Evolutionary conservation across 2,113 vertebrate species (phyloP), one percentile per base, ranked within the genome.

Genomic region (Microcebus murinus): DNA sequence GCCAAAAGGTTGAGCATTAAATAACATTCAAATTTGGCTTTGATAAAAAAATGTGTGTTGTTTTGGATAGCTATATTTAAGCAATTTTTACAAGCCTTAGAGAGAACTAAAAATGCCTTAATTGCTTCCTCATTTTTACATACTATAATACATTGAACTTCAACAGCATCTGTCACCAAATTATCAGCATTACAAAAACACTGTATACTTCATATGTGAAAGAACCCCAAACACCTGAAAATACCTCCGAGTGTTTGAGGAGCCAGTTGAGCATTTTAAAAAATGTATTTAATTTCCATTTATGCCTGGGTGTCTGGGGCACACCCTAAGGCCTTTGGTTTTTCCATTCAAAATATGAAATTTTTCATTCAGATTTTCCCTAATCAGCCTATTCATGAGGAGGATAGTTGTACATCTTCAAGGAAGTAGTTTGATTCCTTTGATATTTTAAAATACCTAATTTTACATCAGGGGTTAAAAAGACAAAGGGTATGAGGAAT

Each of bases 21-120:
- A 97, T 94, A 96, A 87, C 94, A 92, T 93, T 97, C 96, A 94
- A 96, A 97, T 97, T 97, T 95, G 81, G 87, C 96, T 97, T 97
- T 96, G 93, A 96, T 79, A 93, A 94, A 95, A 95, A 94, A 95
- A 76, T 81, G 91, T 81, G 92, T 97, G 95, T 97, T 96, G 92
- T 59, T 96, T 97, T 25, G 11, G 29, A 77, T 27, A 91, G 96
- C 31, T 97, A 97, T 73, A 96, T 96, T 98, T 82, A 96, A 81
- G 29, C 65, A 70, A 71, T 67, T 63, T 98, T 97, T 96, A 55
- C 73, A 95, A 96, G 71, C 45, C 80, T 86, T 88, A 14, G 6
- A 95, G 80, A 85, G 8, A 98, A 97, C 94, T 52, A 71, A 83
- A 97, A 95, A 97, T 76, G 80, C 61, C 42, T 97, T 93, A 73